A percentile compares a stretch with the other conserved stretches of the same genome.
Evolutionary conservation across 2,797 vertebrate genomes (phyloP).

Genomic region (Esox lucius): DNA sequence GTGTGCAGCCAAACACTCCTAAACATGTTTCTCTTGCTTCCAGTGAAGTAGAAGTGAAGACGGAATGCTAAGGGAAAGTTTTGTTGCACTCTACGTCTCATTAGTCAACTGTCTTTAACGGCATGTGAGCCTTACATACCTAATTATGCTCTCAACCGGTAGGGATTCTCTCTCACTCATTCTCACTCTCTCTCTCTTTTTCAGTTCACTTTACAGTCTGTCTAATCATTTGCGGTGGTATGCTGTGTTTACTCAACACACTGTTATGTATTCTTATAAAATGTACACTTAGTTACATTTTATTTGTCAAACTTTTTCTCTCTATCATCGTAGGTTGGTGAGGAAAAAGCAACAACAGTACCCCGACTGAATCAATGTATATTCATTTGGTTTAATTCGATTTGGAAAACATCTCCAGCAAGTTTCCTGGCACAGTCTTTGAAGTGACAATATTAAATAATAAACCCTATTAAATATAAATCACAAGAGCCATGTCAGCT

Average conservation of each 20-base stretch:
- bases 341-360: conserved; percentile 51
- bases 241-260: conserved; percentile 45
- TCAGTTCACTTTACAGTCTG: conserved; percentile 30
- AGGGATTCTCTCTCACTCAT: conserved; percentile 2
- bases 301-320: conserved; percentile 46
- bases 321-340: conserved; percentile 27
- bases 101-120: conserved; percentile 61
- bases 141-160: conserved; percentile 44
- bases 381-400: conserved; percentile 79
- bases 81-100: conserved; percentile 63
- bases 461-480: conserved; percentile 86
- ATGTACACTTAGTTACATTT: conserved; percentile 53
- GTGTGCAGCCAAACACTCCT: conserved; percentile 33
- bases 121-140: conserved; percentile 49
- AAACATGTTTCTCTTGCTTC: conserved; percentile 52
- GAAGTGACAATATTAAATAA: conserved; percentile 85
- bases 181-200: conserved; percentile 8
- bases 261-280: conserved; percentile 14
- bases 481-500: conserved; percentile 73
- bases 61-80: conserved; percentile 46
- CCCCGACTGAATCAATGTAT: conserved; percentile 56
- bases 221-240: conserved; percentile 50
- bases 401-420: conserved; percentile 78
- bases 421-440: conserved; percentile 77
- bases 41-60: conserved; percentile 18